Base-by-base conservation (phyloP, 2,113 vertebrate species). In the Mustela nigripes region DNA sequence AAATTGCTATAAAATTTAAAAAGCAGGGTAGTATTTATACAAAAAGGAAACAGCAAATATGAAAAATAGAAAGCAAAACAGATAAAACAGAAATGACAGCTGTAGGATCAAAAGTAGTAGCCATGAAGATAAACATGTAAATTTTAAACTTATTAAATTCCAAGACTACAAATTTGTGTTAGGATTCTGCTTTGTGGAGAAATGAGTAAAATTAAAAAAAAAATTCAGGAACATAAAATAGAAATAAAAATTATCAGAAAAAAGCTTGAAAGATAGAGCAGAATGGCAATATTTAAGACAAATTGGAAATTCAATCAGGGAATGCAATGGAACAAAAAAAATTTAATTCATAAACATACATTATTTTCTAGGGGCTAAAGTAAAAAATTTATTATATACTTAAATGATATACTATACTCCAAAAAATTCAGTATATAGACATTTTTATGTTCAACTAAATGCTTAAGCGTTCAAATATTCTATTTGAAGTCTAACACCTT, bases 181-280 rank as follows among this genome's bases (percentile, higher is more conserved):
- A 74, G 67, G 67, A 76, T 78, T 93, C 28, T 89, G 7, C 18
- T 79, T 62, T 84, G 33, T 79, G 62, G 48, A 88, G 4, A 96
- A 88, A 84, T 84, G 6, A 93, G 26, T 83, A 84, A 67, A 45
- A 76, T 62, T 53, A 93, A 93, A n/a, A 63, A 63, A 95, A 63
- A 89, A 19, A 58, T 82, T 65, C 26, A 48, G 26, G 48, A 76
- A 45, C 45, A 48, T 0, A 50, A 93, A 67, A 76, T 14, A 58
- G 58, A 58, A 67, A 78, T 65, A 69, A 87, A 15, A 81, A 71
- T 48, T 60, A 80, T 42, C 39, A 76, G 26, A 73, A 73, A 71
- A 71, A 82, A 22, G 14, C 15, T 7, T 78, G 15, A 78, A 69
- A 26, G 6, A n/a, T 24, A 76, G 16, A 76, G 19, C 4, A 93